Evolutionary conservation across 2,113 vertebrate genomes (phyloP).

Genomic region (Protobothrops mucrosquamatus): DNA sequence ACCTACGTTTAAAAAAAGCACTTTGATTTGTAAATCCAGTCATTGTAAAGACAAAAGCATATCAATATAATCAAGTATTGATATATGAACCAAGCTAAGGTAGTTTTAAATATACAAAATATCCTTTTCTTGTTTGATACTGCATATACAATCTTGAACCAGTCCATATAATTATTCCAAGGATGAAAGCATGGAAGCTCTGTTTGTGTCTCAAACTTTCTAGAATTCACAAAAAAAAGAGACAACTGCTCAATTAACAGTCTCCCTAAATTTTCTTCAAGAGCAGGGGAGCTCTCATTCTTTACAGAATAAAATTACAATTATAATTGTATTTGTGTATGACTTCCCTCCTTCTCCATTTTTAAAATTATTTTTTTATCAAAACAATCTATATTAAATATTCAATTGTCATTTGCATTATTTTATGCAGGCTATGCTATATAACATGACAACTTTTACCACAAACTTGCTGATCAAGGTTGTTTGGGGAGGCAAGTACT

Average conservation of each 20-base stretch:
- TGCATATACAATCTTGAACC: background rate
- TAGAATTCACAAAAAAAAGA: background rate
- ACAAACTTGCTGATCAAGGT: too few species aligned
- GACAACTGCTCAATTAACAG: background rate
- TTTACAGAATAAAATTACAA: background rate
- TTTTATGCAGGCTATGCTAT: too few species aligned
- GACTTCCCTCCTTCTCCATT: too few species aligned
- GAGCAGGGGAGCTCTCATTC: background rate
- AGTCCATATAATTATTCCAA: background rate
- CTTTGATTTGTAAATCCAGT: background rate
- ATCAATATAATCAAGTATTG: background rate
- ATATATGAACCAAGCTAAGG: background rate
- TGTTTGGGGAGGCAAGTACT: too few species aligned
- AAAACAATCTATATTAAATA: too few species aligned
- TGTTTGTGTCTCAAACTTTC: background rate
- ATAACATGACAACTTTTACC: too few species aligned
- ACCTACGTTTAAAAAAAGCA: background rate
- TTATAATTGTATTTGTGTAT: too few species aligned
- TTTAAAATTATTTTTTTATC: too few species aligned
- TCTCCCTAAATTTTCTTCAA: background rate
- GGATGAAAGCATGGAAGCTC: background rate
- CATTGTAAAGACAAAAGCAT: background rate
- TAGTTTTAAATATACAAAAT: background rate
- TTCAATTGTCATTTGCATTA: too few species aligned
- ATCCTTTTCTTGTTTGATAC: background rate